These are phyloP conservation scores for Tachina fera DNA, from an alignment of 2,888 invertebrate species.

Conservation along the genomic window DNA sequence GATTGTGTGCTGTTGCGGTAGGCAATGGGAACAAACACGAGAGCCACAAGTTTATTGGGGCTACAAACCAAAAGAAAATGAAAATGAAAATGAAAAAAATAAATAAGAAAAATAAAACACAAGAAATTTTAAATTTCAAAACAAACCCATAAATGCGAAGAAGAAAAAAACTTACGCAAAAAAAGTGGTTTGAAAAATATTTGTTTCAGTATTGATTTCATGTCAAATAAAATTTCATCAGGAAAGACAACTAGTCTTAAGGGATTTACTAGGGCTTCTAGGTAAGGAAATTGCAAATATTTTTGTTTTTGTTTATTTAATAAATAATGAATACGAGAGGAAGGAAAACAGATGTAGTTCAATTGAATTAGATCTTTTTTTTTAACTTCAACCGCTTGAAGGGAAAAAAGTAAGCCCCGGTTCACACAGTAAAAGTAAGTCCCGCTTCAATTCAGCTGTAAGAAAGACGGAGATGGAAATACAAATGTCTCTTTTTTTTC, in stretches of 20 bases:
- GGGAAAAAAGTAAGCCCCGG: too few species aligned
- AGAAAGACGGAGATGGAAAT: too few species aligned
- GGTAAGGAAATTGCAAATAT: neutral
- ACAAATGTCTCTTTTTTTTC: too few species aligned
- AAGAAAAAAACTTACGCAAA: constrained; percentile 44
- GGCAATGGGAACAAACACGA: constrained; percentile 71
- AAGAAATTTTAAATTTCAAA: constrained; percentile 32
- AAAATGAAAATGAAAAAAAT: neutral
- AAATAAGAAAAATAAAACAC: constrained; percentile 1
- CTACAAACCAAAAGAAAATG: constrained; percentile 33
- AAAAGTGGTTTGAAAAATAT: constrained; percentile 1
- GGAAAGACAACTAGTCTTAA: neutral
- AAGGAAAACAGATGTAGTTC: neutral
- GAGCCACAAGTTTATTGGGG: constrained; percentile 54
- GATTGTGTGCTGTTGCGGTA: constrained; percentile 52
- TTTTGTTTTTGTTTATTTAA: neutral
- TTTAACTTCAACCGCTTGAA: too few species aligned
- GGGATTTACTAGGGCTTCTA: constrained; percentile 38
- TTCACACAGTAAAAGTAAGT: too few species aligned
- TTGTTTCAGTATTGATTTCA: constrained; percentile 43
- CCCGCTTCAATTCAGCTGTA: too few species aligned
- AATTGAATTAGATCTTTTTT: too few species aligned
- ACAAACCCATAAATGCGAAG: constrained; percentile 15
- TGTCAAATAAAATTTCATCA: neutral
- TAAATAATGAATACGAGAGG: neutral